Evolutionary conservation across 2,113 vertebrate species (phyloP), one percentile per base, ranked within the genome.

Genomic region (Eudyptes chrysolophus): DNA sequence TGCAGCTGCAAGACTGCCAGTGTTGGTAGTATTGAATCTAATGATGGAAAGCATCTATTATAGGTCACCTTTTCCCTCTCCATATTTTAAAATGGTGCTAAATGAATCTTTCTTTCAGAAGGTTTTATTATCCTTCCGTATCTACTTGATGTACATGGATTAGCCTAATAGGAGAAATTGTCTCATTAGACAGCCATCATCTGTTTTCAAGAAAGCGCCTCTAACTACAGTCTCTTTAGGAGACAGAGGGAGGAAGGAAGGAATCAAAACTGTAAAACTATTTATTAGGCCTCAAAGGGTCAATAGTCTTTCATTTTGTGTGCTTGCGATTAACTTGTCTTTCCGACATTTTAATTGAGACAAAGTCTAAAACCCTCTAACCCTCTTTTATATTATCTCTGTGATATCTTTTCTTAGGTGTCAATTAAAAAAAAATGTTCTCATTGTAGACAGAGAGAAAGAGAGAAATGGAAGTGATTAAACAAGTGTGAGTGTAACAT

Each of bases 301-400:
- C 61, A 77, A 46, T 34, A 80, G 32, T 15, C 26, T 87, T 70
- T 57, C 10, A 65, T 82, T 58, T 54, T 94, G 10, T 64, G 16
- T 32, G 58, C 30, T 57, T 86, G 24, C 9, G 13, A 70, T 94
- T 90, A 92, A 93, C 25, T 83, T 91, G 7, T 62, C 69, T 87
- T 51, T 42, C 11, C 96, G 72, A 77, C 34, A 78, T 87, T 95
- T 97, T 84, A 96, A 94, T 38, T 55, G 52, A 81, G 78, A 88
- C 34, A 61, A 71, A 89, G 30, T 62, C 34, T 66, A 42, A 84
- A 52, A 22, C 32, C 13, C 11, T 51, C 16, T 77, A 80, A 82
- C 26, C 11, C 13, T 46, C 40, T 75, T 82, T 24, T 21, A 81
- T 87, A 34, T 60, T 68, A 10, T 26, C 27, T 65, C 65, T 51